Evolutionary conservation across 2,797 vertebrate species (phyloP).

Genomic region (Pipistrellus kuhlii): DNA sequence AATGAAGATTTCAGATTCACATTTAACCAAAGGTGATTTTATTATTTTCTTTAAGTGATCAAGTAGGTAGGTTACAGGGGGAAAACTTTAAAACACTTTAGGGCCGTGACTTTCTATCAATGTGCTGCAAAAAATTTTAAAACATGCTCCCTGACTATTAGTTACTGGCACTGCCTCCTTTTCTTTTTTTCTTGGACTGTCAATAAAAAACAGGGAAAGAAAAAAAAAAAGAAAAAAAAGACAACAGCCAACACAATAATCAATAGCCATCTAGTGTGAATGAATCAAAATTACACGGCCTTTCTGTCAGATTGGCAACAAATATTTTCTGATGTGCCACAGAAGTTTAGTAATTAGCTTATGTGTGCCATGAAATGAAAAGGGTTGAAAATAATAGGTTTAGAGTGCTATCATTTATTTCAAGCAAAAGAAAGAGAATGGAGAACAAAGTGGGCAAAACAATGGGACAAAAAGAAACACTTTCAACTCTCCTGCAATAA

Average conservation of each 20-base stretch:
- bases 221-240: not conserved
- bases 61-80: not conserved
- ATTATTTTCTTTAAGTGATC: not conserved
- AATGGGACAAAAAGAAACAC: not conserved
- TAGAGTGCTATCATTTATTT: not conserved
- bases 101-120: not conserved
- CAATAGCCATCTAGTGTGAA: not conserved
- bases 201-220: not conserved
- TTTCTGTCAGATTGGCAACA: not conserved
- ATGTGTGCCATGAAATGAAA: not conserved
- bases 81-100: slow-evolving; percentile 1
- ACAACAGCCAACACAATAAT: not conserved
- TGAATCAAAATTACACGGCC: not conserved
- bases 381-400: not conserved
- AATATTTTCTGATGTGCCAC: not conserved
- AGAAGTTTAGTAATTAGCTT: not conserved
- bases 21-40: not conserved
- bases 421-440: not conserved
- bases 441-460: not conserved
- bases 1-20: not conserved
- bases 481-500: not conserved
- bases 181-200: not conserved
- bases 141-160: not conserved
- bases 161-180: not conserved
- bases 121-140: not conserved